Evolutionary conservation across 2,113 vertebrate species (phyloP), one percentile per base, ranked within the genome.

Genomic region (Hippolais icterina): DNA sequence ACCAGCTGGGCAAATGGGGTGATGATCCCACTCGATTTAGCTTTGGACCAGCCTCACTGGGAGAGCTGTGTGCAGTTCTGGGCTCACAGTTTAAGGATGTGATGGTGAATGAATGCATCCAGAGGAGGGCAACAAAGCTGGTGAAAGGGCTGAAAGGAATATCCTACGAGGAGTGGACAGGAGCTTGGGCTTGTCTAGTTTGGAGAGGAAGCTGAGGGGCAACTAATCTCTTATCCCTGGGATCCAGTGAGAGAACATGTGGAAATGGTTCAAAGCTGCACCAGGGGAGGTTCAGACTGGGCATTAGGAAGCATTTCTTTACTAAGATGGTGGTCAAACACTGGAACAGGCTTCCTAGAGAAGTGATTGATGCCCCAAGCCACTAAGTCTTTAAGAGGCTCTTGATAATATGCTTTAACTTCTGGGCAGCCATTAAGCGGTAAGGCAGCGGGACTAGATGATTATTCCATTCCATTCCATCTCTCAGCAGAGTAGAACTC

Each of bases 11-110:
- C 15, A 6, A 21, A 37, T 20, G 35, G 11, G 10, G 4, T 4
- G n/a, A 33, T 24, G 6, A 11, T 49, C 29, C 25, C 24, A 3
- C 50, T 42, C 10, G 5, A 3, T 25, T 42, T 3, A 31, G 31
- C 8, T 0, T 2, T 49, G 46, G 31, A 44, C 11, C 7, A 15
- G 82, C 59, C 52, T 41, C 83, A 15, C 5, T 1, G 2, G 2
- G 5, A 72, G 42, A 10, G 12, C 23, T 31, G 59, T 15, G 24
- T 9, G 20, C 23, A 39, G 15, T 15, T 56, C 61, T 56, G 74
- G 28, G 37, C 23, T 41, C 24, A 10, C 1, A 6, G 29, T 2
- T 46, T 28, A 8, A 42, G 27, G 49, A 21, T 41, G 21, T 46
- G 49, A 21, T 28, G 25, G 28, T 29, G 44, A 19, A 28, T 52